phyloP scores from a whole-genome alignment of 1,140 invertebrate species.

The Macrobrachium rosenbergii region DNA sequence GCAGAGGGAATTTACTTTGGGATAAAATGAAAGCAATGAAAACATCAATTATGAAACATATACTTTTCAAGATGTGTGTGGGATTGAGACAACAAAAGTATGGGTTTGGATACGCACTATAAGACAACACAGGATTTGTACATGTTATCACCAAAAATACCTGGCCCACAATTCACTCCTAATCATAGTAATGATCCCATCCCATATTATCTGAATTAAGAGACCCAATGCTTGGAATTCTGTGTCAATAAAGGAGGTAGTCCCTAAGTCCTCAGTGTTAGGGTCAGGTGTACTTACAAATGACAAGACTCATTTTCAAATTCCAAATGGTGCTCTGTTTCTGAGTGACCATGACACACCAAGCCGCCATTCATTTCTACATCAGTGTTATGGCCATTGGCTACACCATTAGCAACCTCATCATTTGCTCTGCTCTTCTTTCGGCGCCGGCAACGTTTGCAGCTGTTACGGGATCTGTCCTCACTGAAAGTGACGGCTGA shows the following conservation, averaged over 20 bases:
- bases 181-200: conserved; percentile 19
- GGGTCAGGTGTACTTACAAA: conserved; percentile 59
- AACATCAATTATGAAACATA: too few relatives aligned
- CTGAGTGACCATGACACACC: conserved; percentile 50
- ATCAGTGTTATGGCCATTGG: conserved; percentile 49
- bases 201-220: conserved; percentile 21
- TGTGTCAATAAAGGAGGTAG: conserved; percentile 51
- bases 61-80: too few relatives aligned
- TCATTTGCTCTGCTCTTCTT: conserved; percentile 60
- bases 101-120: too few relatives aligned
- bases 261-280: conserved; percentile 35
- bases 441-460: conserved; percentile 54
- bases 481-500: conserved; percentile 60
- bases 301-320: conserved; percentile 56
- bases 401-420: conserved; percentile 47
- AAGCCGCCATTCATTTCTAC: conserved; percentile 58
- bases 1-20: too few relatives aligned
- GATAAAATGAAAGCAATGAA: too few relatives aligned
- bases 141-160: background rate
- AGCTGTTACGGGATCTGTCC: conserved; percentile 56
- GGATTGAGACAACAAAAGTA: too few relatives aligned
- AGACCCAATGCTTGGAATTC: conserved; percentile 22
- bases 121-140: background rate
- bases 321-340: conserved; percentile 52
- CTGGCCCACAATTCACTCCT: background rate